Evolutionary conservation across 2,113 vertebrate species (phyloP).

Genomic region (Cebus imitator): DNA sequence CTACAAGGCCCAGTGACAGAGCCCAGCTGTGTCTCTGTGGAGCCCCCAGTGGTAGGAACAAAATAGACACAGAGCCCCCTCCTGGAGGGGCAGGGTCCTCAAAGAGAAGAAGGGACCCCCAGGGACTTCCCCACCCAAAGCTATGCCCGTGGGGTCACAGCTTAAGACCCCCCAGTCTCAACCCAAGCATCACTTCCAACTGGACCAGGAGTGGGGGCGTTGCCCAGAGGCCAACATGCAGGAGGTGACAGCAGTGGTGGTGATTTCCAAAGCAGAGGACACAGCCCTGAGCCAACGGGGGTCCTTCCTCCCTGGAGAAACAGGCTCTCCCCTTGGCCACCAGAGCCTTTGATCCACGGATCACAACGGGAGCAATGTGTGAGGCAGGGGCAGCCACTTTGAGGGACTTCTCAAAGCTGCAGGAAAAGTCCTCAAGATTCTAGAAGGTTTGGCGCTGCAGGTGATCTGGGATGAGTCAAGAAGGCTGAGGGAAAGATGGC

Average conservation of each 20-base stretch:
- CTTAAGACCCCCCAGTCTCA: neutral
- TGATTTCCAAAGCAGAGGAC: neutral
- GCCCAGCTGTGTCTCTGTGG: conserved; percentile 83
- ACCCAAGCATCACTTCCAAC: too few species aligned
- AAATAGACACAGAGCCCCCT: conserved; percentile 72
- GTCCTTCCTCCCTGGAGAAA: neutral
- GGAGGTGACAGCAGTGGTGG: fast-evolving
- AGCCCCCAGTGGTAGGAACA: conserved; percentile 68
- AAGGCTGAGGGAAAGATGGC: neutral
- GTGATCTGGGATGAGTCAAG: neutral
- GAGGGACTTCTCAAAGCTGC: neutral
- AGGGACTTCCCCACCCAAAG: too few species aligned
- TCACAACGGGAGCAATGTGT: fast-evolving
- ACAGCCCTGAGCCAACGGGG: neutral
- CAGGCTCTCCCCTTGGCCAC: neutral
- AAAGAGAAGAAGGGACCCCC: neutral
- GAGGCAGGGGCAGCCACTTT: neutral
- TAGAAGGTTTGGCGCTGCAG: neutral
- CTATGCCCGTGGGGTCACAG: neutral
- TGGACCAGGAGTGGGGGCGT: neutral
- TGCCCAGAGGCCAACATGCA: fast-evolving
- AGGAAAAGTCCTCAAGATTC: neutral
- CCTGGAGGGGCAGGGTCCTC: fast-evolving
- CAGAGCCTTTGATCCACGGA: neutral
- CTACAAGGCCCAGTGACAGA: conserved; percentile 72